A percentile compares a stretch with the other conserved stretches of the same genome.
Conservation (phyloP, 2,797 vertebrate species). For the Sitta carolinensis region DNA sequence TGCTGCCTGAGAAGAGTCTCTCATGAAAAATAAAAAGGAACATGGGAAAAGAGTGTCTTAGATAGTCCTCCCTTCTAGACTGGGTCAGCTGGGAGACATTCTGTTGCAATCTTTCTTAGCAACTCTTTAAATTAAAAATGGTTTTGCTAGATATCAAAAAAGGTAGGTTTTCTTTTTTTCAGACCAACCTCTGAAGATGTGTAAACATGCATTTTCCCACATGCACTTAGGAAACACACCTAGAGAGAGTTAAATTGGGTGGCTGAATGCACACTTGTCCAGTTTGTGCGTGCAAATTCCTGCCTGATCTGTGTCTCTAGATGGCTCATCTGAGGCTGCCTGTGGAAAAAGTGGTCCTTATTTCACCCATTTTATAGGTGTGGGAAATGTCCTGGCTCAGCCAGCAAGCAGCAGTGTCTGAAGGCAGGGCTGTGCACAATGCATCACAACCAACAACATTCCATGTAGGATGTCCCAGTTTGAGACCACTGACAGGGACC, state of each 20-base stretch:
- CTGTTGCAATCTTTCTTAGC: neutral
- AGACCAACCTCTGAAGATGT: neutral
- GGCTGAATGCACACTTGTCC: neutral
- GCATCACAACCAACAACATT: neutral
- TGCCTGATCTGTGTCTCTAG: neutral
- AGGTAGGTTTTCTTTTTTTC: neutral
- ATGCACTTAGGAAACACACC: neutral
- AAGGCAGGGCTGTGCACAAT: neutral
- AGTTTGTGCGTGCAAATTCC: neutral
- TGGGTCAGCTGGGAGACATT: neutral
- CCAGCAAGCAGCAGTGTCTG: neutral
- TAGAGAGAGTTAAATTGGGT: neutral
- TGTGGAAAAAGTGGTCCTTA: fast-evolving
- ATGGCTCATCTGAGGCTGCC: neutral
- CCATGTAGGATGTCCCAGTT: neutral
- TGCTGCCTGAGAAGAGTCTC: neutral
- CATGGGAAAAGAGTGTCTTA: neutral
- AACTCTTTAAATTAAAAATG: neutral
- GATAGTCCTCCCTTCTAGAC: neutral
- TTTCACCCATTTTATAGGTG: neutral
- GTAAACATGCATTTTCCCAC: neutral
- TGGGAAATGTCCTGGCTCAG: neutral
- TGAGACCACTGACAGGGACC: neutral
- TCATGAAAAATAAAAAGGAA: neutral
- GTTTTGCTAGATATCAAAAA: neutral